Base-by-base conservation (phyloP, 1,140 invertebrate genomes). In the Pinna nobilis region DNA sequence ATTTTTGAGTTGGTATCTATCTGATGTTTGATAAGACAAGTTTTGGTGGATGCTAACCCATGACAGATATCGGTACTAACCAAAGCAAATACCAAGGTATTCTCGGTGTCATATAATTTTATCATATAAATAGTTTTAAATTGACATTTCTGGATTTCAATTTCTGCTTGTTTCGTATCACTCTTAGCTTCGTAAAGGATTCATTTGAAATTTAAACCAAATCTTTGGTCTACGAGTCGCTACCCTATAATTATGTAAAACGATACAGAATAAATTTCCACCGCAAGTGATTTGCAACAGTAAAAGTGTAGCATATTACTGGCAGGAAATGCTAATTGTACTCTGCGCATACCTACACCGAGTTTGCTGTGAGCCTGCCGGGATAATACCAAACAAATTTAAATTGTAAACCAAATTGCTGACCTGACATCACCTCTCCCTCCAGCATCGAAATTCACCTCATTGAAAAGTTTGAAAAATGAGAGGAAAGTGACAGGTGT, bases 401-500 rank as follows among this genome's bases (percentile, higher is more conserved):
- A 7, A 33, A 33, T 35, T 59, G 55, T 59, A 30, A 33, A 20
- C 20, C 30, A 35, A 59, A 33, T 20, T 18, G 6, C 55, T 59
- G 55, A 59, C 55, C 55, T 18, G n/a, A 35, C 18, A n/a, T 59
- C 33, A 59, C 55, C 55, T n/a, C 55, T 35, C 55, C 55, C 55
- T n/a, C 1, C 7, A 59, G 55, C 55, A 32, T 59, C 30, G 15
- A 59, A 59, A 59, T 59, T 59, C 13, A 59, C 37, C 55, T 59
- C 55, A 35, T 59, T 59, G 30, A 59, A 35, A 18, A 33, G 37
- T n/a, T 30, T 59, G 66, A 69, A 69, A 69, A 55, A 44, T 28
- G 66, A 59, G 66, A 69, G n/a, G 66, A 69, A 69, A 69, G 66
- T 69, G 66, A 69, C 66, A 69, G 66, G 66, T 69, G 66, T 69